Evolutionary conservation across 37 sponge, comb jelly and placozoan species (phyloP), one percentile per base, ranked within the genome.

Genomic region (Sycon ciliatum): DNA sequence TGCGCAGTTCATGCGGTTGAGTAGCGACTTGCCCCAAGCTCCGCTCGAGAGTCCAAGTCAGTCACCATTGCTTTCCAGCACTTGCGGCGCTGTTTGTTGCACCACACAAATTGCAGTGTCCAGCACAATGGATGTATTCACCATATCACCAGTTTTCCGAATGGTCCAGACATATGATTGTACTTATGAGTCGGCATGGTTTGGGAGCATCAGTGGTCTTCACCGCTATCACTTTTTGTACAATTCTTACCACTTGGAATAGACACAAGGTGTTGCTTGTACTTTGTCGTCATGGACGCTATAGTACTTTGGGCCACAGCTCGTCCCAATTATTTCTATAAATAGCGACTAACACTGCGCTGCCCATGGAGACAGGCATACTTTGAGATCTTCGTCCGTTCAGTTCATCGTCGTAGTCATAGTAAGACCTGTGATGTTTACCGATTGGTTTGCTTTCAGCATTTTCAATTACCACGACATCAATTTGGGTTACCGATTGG

Each of bases 21-120:
- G 57, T 28, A 81, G 33, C 31, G 82, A 74, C n/a, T 69, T 53
- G 5, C 76, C 82, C 82, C 76, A 81, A 23, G 57, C 30, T 42
- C 49, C 61, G n/a, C n/a, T n/a, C 36, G 69, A 72, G 20, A 82
- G 26, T 1, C 32, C 46, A 20, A 84, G n/a, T 31, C 23, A 34
- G 34, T 76, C 85, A 38, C 76, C 76, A 56, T 67, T 65, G 39
- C 68, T 38, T 32, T 1, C 13, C 18, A 83, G 54, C 46, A 64
- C 34, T 0, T 56, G 23, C 3, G 1, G 67, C 20, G 73, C 55
- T 37, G 65, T 42, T 1, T 62, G 16, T 42, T 65, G 32, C 0
- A 82, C n/a, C 30, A 78, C 73, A 28, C 84, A 73, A 22, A 42
- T 38, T 1, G 70, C 84, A 57, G 69, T 79, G 28, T 68, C 74